These are phyloP conservation scores for Zaprionus davidi DNA, from an alignment of 1,140 invertebrate genomes.

Conservation along the genomic window DNA sequence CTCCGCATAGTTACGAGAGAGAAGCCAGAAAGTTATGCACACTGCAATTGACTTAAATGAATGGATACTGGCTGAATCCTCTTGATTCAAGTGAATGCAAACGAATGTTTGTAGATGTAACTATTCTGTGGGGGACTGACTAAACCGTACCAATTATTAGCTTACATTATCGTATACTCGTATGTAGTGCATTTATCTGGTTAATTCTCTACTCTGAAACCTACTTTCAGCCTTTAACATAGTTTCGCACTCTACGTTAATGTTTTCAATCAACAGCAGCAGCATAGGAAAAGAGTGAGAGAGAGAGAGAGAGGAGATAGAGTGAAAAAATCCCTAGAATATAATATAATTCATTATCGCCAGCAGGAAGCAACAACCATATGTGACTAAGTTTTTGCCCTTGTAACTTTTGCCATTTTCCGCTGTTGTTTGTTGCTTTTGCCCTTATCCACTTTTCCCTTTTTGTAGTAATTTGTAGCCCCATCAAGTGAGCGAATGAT, in stretches of 20 bases:
- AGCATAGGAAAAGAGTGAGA: no score
- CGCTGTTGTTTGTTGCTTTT: conserved; percentile 10
- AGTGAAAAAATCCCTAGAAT: neutral
- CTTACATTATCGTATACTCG: neutral
- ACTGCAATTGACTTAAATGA: conserved; percentile 69
- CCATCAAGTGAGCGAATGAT: conserved; percentile 51
- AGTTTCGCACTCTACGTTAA: neutral
- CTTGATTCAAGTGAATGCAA: conserved; percentile 12
- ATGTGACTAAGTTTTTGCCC: conserved; percentile 38
- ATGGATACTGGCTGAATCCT: conserved; percentile 38
- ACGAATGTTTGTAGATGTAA: neutral
- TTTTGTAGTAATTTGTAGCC: conserved; percentile 48
- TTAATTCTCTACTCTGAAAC: neutral
- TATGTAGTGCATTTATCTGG: neutral
- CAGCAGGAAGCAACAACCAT: conserved; percentile 28
- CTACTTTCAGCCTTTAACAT: neutral
- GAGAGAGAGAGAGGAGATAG: neutral
- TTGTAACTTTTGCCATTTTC: conserved; percentile 40
- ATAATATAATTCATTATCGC: conserved; percentile 45
- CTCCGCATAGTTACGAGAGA: conserved; percentile 49
- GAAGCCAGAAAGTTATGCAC: conserved; percentile 57
- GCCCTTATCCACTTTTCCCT: conserved; percentile 4
- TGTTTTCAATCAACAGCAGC: neutral
- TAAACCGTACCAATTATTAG: conserved; percentile 1
- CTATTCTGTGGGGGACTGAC: neutral